phyloP scores from a whole-genome alignment of 2,797 vertebrate genomes.

The Ctenosaura bakeri region DNA sequence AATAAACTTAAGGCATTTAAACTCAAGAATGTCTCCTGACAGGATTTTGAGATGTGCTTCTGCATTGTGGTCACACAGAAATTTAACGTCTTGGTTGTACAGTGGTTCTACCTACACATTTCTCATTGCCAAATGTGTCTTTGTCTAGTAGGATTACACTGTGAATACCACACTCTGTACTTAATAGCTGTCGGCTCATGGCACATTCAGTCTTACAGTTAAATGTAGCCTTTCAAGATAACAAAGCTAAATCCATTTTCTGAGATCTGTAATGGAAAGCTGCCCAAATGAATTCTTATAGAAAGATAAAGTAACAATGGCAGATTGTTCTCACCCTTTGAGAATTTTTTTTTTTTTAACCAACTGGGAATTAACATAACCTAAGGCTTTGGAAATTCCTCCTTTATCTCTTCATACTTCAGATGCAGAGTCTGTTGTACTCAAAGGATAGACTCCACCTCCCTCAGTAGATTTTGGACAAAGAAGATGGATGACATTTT shows the following conservation, averaged over 20 bases:
- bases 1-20: background rate
- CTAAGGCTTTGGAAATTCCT: background rate
- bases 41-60: background rate
- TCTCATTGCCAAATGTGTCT: background rate
- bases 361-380: background rate
- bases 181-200: background rate
- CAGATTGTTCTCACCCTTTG: constrained; percentile 26
- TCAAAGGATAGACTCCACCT: background rate
- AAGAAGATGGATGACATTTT: background rate
- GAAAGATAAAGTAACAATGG: constrained; percentile 4
- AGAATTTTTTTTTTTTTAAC: constrained; percentile 17
- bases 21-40: background rate
- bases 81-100: background rate
- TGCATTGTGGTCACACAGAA: background rate
- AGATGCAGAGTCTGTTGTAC: background rate
- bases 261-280: background rate
- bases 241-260: constrained; percentile 18
- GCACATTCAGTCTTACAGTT: background rate
- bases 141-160: background rate
- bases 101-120: background rate
- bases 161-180: background rate
- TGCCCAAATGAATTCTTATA: background rate
- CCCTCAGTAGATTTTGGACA: background rate
- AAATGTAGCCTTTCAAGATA: constrained; percentile 3
- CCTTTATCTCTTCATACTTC: background rate